phyloP scores from a whole-genome alignment of 2,113 vertebrate genomes.

The Hippocampus comes region DNA sequence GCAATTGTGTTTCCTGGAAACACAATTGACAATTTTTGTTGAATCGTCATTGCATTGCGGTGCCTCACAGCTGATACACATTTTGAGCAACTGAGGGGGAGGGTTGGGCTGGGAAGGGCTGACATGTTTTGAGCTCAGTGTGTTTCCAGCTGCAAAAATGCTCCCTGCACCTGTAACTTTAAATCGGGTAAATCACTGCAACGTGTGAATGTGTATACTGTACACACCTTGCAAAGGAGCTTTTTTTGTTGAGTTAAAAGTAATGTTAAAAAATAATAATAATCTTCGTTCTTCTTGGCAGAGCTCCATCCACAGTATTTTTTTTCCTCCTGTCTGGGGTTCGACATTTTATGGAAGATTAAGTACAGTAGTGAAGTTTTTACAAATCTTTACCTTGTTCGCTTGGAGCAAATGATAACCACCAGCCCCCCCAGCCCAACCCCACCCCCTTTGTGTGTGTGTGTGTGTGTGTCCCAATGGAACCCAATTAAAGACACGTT shows the following conservation, averaged over 20 bases:
- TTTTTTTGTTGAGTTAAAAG: not conserved
- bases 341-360: slow-evolving; percentile 40
- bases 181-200: not conserved
- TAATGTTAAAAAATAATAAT: not conserved
- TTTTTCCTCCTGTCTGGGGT: not conserved
- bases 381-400: slow-evolving; percentile 31
- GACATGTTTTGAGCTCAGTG: not conserved
- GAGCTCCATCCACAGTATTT: not conserved
- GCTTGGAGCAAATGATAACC: slow-evolving; percentile 14
- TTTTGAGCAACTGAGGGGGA: not conserved
- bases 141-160: slow-evolving; percentile 1
- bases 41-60: not conserved
- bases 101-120: not conserved
- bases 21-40: not conserved
- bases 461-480: not conserved
- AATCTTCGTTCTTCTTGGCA: not conserved
- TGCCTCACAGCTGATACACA: not conserved
- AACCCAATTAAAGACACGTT: not conserved
- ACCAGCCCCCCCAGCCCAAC: no score
- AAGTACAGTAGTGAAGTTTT: slow-evolving; percentile 37
- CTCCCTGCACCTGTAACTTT: not conserved
- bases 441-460: no score
- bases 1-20: not conserved
- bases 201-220: not conserved
- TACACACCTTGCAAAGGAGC: not conserved